These are phyloP conservation scores for Xylota sylvarum DNA, from an alignment of 2,888 invertebrate genomes.

Conservation along the genomic window DNA sequence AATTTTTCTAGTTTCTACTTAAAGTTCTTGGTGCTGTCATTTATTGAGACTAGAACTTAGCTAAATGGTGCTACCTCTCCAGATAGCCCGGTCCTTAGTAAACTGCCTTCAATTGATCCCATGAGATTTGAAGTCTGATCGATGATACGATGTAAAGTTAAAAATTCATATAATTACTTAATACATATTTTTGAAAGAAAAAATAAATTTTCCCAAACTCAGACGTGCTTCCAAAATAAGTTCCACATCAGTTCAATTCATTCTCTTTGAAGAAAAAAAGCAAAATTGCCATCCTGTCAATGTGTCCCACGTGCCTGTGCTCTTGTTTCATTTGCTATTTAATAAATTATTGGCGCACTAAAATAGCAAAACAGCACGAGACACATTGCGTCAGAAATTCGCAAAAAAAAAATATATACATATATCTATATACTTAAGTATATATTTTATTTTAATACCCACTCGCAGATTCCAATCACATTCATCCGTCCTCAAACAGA, in stretches of 20 bases:
- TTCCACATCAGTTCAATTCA: neutral
- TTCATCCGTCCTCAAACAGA: neutral
- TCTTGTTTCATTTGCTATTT: neutral
- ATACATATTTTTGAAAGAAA: too few relatives aligned
- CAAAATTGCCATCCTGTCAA: neutral
- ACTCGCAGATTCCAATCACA: neutral
- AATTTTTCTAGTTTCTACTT: too few relatives aligned
- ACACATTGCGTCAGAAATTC: constrained; percentile 42
- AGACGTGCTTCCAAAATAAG: neutral
- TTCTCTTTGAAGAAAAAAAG: neutral
- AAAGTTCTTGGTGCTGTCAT: too few relatives aligned
- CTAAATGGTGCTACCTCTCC: too few relatives aligned
- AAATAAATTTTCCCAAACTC: too few relatives aligned
- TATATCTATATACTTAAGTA: neutral
- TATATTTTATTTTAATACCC: neutral
- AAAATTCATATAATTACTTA: too few relatives aligned
- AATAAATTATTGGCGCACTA: constrained; percentile 18
- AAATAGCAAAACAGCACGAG: constrained; percentile 43
- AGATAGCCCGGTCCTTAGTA: too few relatives aligned
- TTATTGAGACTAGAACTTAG: too few relatives aligned
- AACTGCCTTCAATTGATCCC: too few relatives aligned
- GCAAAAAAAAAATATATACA: neutral
- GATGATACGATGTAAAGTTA: too few relatives aligned
- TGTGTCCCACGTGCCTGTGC: neutral
- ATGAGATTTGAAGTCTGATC: too few relatives aligned